Percentiles rank a stretch among this genome's conserved stretches.
Evolutionary conservation across 2,797 vertebrate genomes (phyloP).

Genomic region (Sebastiscus albofasciatus): DNA sequence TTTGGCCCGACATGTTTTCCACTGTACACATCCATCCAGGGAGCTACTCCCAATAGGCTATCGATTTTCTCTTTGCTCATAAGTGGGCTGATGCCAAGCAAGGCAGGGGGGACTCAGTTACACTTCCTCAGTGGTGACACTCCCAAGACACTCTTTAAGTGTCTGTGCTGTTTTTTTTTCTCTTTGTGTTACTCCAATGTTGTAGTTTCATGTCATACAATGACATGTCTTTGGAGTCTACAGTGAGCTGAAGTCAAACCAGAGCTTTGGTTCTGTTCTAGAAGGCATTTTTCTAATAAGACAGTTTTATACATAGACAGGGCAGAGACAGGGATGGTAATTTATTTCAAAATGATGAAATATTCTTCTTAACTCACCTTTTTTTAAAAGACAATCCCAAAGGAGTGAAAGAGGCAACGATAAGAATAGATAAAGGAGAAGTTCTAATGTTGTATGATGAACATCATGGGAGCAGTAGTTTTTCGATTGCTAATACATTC

Average conservation of each 20-base stretch:
- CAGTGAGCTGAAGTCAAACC: background rate
- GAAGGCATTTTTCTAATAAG: background rate
- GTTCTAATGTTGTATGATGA: background rate
- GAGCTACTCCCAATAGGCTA: conserved; percentile 20
- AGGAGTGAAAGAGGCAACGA: background rate
- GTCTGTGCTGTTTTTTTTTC: background rate
- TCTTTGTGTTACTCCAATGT: background rate
- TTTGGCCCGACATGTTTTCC: conserved; percentile 19
- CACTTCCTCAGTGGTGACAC: conserved; percentile 9
- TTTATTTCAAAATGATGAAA: too few relatives aligned
- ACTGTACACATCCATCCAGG: background rate
- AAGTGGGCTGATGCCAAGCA: conserved; percentile 10
- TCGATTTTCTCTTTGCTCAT: conserved; percentile 40
- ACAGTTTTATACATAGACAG: background rate
- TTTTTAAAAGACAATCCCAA: background rate
- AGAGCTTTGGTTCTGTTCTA: background rate
- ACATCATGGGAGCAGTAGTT: background rate
- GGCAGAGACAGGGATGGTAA: background rate
- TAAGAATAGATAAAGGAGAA: background rate
- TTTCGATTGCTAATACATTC: background rate
- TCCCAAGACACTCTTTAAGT: background rate
- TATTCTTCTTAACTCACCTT: too few relatives aligned
- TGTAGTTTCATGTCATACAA: background rate
- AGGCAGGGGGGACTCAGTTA: background rate
- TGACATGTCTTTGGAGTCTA: background rate